Conservation (phyloP, 1,140 invertebrate species). For the Lutraria rhynchaena region DNA sequence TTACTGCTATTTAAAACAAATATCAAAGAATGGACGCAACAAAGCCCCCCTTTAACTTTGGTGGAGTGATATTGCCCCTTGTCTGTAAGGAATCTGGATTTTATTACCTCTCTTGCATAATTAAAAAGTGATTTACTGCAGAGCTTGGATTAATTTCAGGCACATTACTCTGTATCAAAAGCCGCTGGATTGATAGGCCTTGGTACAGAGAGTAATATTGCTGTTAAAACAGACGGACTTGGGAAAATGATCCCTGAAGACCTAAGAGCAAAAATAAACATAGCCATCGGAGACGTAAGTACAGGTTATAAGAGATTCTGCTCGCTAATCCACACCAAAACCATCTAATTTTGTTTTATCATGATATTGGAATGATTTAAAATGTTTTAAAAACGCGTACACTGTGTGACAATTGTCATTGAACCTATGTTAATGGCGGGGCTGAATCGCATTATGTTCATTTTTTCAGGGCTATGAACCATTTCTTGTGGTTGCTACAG, state of each 20-base stretch:
- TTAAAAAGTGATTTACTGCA: no score
- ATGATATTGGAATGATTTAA: not conserved
- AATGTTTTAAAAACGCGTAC: not conserved
- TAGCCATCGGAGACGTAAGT: conserved; percentile 87
- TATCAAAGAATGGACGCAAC: no score
- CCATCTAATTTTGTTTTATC: not conserved
- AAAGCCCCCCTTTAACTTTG: no score
- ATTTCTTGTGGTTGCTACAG: conserved; percentile 97
- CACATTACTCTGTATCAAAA: conserved; percentile 98
- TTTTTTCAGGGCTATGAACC: conserved; percentile 93
- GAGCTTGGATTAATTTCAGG: no score
- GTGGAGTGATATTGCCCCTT: no score
- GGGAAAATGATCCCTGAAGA: conserved; percentile 92
- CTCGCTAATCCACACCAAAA: not conserved
- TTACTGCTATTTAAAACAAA: no score
- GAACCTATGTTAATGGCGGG: conserved; percentile 92
- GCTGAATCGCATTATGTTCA: conserved; percentile 91
- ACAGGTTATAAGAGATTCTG: not conserved
- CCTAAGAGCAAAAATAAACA: conserved; percentile 92
- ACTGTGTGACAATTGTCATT: conserved; percentile 81
- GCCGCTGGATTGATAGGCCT: conserved; percentile 97
- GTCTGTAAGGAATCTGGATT: no score
- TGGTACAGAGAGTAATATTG: conserved; percentile 97
- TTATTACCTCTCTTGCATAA: no score
- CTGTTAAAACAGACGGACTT: conserved; percentile 93